Evolutionary conservation across 2,888 invertebrate genomes (phyloP).

Genomic region (Ormia ochracea): DNA sequence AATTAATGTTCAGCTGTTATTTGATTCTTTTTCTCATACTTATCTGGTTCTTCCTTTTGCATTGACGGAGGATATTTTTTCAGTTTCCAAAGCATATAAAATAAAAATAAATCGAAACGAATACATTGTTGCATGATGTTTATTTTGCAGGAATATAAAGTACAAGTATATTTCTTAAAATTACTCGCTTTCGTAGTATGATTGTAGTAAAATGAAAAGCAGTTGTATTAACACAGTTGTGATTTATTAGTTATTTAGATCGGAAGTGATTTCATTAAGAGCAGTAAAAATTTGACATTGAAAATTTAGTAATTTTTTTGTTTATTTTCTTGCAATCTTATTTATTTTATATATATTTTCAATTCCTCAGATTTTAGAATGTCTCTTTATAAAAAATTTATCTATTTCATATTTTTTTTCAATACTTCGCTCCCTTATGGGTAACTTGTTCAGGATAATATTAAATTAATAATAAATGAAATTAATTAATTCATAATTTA

Average conservation of each 20-base stretch:
- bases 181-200: constrained; percentile 67
- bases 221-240: constrained; percentile 70
- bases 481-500: no score
- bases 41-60: constrained; percentile 25
- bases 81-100: background rate
- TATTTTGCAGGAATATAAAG: constrained; percentile 49
- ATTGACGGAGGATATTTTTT: constrained; percentile 36
- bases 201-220: constrained; percentile 64
- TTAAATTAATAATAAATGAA: no score
- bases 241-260: constrained; percentile 65
- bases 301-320: no score
- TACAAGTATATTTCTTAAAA: constrained; percentile 66
- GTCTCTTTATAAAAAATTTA: no score
- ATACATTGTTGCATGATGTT: constrained; percentile 53
- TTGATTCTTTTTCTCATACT: background rate
- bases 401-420: no score
- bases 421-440: no score
- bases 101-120: background rate
- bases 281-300: constrained; percentile 67
- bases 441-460: no score
- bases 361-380: no score
- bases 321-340: no score
- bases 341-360: no score
- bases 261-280: constrained; percentile 64
- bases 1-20: constrained; percentile 4